Conservation (phyloP, 2,797 vertebrate species). For the Pelodytes ibericus region DNA sequence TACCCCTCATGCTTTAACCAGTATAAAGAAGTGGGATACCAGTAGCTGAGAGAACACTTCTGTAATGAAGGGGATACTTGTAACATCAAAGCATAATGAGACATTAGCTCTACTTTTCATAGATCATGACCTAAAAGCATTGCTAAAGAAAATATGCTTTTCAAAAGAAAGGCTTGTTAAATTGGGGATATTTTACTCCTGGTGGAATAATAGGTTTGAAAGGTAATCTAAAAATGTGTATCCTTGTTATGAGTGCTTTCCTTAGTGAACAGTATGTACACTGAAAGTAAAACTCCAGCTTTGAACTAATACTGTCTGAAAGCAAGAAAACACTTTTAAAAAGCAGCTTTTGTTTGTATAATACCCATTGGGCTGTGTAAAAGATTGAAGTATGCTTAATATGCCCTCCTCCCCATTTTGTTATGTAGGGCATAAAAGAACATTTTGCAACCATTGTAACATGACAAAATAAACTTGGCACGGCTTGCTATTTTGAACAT, state of each 20-base stretch:
- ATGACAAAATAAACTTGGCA: slow-evolving; percentile 56
- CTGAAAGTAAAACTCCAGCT: slow-evolving; percentile 61
- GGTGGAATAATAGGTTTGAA: slow-evolving; percentile 63
- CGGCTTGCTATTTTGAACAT: slow-evolving; percentile 53
- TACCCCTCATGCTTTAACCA: no score
- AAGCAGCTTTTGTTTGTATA: slow-evolving; percentile 60
- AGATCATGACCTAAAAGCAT: slow-evolving; percentile 74
- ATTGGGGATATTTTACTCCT: slow-evolving; percentile 61
- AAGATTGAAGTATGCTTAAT: slow-evolving; percentile 42
- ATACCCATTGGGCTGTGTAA: slow-evolving; percentile 40
- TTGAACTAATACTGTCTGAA: slow-evolving; percentile 64
- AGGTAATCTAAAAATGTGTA: slow-evolving; percentile 63
- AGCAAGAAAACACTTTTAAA: slow-evolving; percentile 63
- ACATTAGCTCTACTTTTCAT: slow-evolving; percentile 67
- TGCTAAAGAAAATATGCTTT: slow-evolving; percentile 73
- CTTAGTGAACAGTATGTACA: slow-evolving; percentile 58
- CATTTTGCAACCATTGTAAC: slow-evolving; percentile 44
- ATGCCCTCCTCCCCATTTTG: slow-evolving; percentile 29
- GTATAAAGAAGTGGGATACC: slow-evolving; percentile 63
- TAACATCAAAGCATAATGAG: slow-evolving; percentile 84
- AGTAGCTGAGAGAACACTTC: slow-evolving; percentile 57
- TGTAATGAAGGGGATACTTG: slow-evolving; percentile 75
- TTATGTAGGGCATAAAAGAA: slow-evolving; percentile 31
- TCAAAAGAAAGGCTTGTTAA: slow-evolving; percentile 62
- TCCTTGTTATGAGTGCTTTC: slow-evolving; percentile 64